Conservation (phyloP, 2,113 vertebrate genomes). For the Saiga tatarica region DNA sequence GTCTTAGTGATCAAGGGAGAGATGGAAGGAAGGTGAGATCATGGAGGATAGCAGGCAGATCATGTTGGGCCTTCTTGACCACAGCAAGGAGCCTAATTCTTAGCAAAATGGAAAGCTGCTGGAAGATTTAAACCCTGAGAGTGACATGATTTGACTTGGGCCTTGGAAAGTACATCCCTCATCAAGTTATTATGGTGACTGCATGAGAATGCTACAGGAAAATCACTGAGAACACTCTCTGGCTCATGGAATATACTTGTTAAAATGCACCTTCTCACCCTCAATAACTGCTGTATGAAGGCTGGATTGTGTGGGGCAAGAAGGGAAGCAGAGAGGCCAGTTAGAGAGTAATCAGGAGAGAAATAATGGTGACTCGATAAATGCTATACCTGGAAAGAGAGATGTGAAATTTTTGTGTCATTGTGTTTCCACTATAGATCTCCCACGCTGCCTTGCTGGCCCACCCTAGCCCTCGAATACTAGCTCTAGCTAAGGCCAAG, state of each 20-base stretch:
- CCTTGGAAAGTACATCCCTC: background rate
- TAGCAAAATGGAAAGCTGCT: background rate
- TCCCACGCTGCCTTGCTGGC: slow-evolving; percentile 27
- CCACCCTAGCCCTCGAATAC: slow-evolving; percentile 37
- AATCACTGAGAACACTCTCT: background rate
- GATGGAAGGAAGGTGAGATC: background rate
- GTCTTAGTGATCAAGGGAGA: background rate
- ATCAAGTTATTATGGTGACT: background rate
- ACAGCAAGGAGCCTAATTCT: background rate
- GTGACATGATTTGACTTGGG: background rate
- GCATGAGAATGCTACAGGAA: background rate
- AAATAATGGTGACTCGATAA: background rate
- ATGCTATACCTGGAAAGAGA: background rate
- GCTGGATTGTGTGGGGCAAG: too few relatives aligned
- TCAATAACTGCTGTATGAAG: background rate
- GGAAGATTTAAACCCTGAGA: background rate
- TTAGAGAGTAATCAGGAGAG: background rate
- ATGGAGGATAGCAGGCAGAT: background rate
- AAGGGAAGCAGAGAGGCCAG: background rate
- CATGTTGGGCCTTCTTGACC: background rate
- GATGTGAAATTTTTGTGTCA: background rate
- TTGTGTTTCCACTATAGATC: slow-evolving; percentile 57
- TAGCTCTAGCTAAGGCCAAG: slow-evolving; percentile 68
- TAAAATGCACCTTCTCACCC: background rate
- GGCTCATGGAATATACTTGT: background rate